Percentiles rank a stretch among this genome's conserved stretches.
phyloP scores from a whole-genome alignment of 2,797 vertebrate genomes.

The Leptoclinus maculatus region DNA sequence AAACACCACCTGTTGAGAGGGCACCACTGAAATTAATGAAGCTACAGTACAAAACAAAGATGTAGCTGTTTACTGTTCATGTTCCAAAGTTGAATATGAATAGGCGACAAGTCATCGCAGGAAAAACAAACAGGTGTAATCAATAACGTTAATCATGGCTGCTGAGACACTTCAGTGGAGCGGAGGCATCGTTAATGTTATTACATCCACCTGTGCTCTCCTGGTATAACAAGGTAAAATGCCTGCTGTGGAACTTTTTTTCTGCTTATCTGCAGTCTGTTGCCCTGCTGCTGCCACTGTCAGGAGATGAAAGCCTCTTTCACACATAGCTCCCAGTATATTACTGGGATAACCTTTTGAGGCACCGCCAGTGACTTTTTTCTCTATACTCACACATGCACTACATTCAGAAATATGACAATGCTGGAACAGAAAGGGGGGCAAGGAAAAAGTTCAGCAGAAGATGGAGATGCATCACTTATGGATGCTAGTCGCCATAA shows the following conservation, averaged over 20 bases:
- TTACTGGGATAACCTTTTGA: not conserved
- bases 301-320: not conserved
- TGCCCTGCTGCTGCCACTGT: not conserved
- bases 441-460: not conserved
- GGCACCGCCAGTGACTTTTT: not conserved
- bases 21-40: not conserved
- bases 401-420: not conserved
- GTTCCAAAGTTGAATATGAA: not conserved
- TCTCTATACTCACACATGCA: not conserved
- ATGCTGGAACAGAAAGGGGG: not conserved
- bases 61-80: not conserved
- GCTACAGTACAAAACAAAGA: not conserved
- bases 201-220: not conserved
- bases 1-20: conserved; percentile 87
- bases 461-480: not conserved
- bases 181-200: not conserved
- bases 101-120: not conserved
- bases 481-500: not conserved
- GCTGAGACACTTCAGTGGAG: not conserved
- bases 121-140: not conserved
- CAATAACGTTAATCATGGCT: not conserved
- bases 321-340: not conserved
- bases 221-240: not conserved
- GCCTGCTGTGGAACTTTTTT: not conserved
- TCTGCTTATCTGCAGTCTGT: not conserved